Conservation (phyloP, 2,888 invertebrate species). For the Metellina segmentata region DNA sequence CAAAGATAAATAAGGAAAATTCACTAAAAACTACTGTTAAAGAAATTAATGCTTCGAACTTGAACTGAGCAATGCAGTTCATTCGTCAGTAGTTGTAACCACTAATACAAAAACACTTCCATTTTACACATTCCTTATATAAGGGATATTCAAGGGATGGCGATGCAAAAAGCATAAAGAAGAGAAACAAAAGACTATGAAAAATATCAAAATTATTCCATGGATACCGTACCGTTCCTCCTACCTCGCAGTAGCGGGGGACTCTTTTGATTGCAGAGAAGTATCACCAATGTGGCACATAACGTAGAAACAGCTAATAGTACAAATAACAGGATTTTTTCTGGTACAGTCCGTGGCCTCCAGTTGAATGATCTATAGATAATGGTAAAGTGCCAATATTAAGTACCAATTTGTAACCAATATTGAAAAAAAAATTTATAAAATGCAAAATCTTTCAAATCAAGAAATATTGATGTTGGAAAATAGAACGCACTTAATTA, state of each 20-base stretch:
- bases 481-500: neutral
- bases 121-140: neutral
- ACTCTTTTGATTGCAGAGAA: slow-evolving; percentile 46
- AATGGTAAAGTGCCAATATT: neutral
- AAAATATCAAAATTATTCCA: slow-evolving; percentile 16
- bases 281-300: slow-evolving; percentile 58
- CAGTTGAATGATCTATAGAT: slow-evolving; percentile 31
- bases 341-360: slow-evolving; percentile 43
- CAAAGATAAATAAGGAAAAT: no score
- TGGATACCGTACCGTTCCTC: slow-evolving; percentile 72
- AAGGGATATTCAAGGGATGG: neutral
- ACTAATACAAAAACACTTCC: neutral
- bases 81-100: neutral
- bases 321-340: slow-evolving; percentile 57
- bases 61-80: no score
- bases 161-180: neutral
- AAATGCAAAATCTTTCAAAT: neutral
- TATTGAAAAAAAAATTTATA: neutral
- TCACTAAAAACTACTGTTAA: no score
- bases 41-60: no score
- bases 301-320: slow-evolving; percentile 56
- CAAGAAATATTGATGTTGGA: neutral
- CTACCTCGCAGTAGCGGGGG: slow-evolving; percentile 72
- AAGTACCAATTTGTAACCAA: neutral
- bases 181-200: neutral